Percentiles rank a stretch among this genome's conserved stretches.
Evolutionary conservation across 2,113 vertebrate species (phyloP).

Genomic region (Phodopus roborovskii): DNA sequence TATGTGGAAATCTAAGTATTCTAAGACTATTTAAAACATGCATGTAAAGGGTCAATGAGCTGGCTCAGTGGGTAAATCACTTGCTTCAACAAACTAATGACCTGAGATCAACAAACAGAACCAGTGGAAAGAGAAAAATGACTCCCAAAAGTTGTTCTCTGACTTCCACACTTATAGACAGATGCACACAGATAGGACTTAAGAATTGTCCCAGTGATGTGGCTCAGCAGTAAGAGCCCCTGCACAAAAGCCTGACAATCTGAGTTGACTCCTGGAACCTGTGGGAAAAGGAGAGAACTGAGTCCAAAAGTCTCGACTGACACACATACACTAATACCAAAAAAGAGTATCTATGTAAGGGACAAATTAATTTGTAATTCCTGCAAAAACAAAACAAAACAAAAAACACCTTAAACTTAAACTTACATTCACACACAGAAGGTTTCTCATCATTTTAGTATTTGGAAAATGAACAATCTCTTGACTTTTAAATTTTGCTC

Average conservation of each 20-base stretch:
- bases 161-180: background rate
- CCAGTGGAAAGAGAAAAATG: background rate
- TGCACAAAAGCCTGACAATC: background rate
- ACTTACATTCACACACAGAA: slow-evolving; percentile 92
- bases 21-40: background rate
- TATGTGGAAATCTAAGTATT: background rate
- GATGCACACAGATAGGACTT: background rate
- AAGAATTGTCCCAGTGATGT: background rate
- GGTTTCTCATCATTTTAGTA: slow-evolving; percentile 96
- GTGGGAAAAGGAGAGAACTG: background rate
- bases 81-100: background rate
- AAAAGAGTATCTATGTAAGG: background rate
- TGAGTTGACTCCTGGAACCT: background rate
- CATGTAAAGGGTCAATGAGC: background rate
- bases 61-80: background rate
- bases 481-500: slow-evolving; percentile 91
- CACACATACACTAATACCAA: background rate
- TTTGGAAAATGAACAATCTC: slow-evolving; percentile 91
- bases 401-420: background rate
- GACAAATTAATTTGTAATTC: background rate
- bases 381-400: background rate
- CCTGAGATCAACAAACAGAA: background rate
- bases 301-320: background rate
- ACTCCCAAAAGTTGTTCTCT: background rate
- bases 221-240: background rate